These are phyloP conservation scores for Anisognathus igniventris DNA, from an alignment of 2,797 vertebrate species.

Conservation along the genomic window DNA sequence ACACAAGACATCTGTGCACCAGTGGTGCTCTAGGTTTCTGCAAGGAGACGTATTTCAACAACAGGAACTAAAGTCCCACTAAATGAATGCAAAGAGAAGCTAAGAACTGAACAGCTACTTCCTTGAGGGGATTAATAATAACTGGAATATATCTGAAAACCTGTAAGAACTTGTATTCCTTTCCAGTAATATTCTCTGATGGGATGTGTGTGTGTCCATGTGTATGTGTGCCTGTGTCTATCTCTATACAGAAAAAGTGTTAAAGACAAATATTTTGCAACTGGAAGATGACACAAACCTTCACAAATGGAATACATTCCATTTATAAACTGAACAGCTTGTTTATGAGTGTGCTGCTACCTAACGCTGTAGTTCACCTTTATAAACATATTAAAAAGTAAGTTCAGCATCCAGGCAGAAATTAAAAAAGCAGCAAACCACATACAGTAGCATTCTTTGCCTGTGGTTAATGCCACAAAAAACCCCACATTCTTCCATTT, in stretches of 20 bases:
- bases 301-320: background rate
- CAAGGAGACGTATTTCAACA: background rate
- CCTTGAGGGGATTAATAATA: background rate
- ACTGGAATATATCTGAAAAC: background rate
- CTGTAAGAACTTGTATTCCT: background rate
- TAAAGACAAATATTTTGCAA: background rate
- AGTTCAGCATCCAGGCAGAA: background rate
- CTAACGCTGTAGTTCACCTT: background rate
- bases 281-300: background rate
- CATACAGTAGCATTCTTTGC: background rate
- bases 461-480: background rate
- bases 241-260: background rate
- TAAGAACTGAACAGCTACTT: background rate
- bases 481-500: background rate
- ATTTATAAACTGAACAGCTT: background rate
- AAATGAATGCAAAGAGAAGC: background rate
- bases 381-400: background rate
- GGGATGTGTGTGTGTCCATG: too few relatives aligned
- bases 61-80: background rate
- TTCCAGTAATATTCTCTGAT: background rate
- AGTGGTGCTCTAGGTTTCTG: background rate
- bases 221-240: accelerated
- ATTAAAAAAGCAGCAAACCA: background rate
- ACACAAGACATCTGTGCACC: background rate
- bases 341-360: background rate